Evolutionary conservation across 30 jellyfish, hydroid and myxozoan species (phyloP).

Genomic region (Cassiopea andromeda): DNA sequence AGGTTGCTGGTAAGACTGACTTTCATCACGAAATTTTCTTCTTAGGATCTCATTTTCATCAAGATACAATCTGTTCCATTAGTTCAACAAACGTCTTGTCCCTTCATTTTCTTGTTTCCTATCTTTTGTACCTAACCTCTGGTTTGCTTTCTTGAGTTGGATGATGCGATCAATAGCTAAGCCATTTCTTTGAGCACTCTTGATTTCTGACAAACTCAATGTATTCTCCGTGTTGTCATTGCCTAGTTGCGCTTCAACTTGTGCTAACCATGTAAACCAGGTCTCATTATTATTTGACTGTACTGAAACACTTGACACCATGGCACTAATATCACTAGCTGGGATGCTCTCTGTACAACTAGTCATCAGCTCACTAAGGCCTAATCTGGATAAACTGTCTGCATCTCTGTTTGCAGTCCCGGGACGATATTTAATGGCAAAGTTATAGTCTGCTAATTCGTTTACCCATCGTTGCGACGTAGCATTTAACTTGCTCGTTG

Average conservation of each 20-base stretch:
- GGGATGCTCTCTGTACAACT: slow-evolving; percentile 28
- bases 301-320: neutral
- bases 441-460: slow-evolving; percentile 59
- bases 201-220: neutral
- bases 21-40: slow-evolving; percentile 12
- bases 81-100: slow-evolving; percentile 17
- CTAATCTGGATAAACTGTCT: slow-evolving; percentile 45
- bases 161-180: neutral
- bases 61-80: slow-evolving; percentile 19
- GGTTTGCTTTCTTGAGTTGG: neutral
- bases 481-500: slow-evolving; percentile 52
- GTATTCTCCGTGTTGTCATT: neutral
- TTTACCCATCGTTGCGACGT: slow-evolving; percentile 57
- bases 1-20: slow-evolving; percentile 2
- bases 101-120: slow-evolving; percentile 5
- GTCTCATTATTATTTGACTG: neutral
- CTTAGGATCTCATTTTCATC: slow-evolving; percentile 32
- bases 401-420: slow-evolving; percentile 63
- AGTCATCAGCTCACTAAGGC: slow-evolving; percentile 5
- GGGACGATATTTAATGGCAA: slow-evolving; percentile 60
- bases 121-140: slow-evolving; percentile 6
- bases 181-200: neutral
- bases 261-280: neutral
- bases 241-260: neutral
- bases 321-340: neutral